Percentiles rank a stretch among this genome's conserved stretches.
These are phyloP conservation scores for Penelope pileata DNA, from an alignment of 2,113 vertebrate genomes.

Conservation along the genomic window DNA sequence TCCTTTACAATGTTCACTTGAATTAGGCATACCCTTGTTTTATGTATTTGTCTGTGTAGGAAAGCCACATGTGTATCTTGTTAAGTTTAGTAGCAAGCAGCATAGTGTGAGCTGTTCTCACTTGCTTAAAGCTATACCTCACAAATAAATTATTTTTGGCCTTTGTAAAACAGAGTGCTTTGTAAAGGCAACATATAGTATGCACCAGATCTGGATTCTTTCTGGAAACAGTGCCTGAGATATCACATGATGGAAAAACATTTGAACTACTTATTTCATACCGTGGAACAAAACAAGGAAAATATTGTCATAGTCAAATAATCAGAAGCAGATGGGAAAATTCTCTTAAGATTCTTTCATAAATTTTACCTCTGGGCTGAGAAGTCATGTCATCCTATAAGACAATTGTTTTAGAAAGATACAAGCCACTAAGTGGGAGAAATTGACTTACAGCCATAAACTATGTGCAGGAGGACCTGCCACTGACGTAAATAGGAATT, in stretches of 20 bases:
- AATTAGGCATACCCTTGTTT: background rate
- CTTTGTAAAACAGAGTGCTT: background rate
- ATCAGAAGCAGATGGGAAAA: background rate
- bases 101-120: background rate
- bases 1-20: background rate
- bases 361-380: slow-evolving; percentile 7
- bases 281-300: background rate
- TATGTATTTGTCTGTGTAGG: background rate
- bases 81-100: background rate
- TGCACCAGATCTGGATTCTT: background rate
- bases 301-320: background rate
- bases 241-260: background rate
- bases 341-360: background rate
- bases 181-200: background rate
- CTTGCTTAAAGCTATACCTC: background rate
- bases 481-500: background rate
- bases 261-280: background rate
- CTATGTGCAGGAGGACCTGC: background rate
- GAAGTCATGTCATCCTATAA: background rate
- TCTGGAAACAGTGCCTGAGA: background rate
- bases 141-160: background rate
- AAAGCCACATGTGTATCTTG: background rate
- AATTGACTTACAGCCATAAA: background rate
- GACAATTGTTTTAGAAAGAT: slow-evolving; percentile 24
- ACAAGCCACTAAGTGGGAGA: background rate